phyloP scores from a whole-genome alignment of 2,888 invertebrate species.

The Pterostichus madidus region DNA sequence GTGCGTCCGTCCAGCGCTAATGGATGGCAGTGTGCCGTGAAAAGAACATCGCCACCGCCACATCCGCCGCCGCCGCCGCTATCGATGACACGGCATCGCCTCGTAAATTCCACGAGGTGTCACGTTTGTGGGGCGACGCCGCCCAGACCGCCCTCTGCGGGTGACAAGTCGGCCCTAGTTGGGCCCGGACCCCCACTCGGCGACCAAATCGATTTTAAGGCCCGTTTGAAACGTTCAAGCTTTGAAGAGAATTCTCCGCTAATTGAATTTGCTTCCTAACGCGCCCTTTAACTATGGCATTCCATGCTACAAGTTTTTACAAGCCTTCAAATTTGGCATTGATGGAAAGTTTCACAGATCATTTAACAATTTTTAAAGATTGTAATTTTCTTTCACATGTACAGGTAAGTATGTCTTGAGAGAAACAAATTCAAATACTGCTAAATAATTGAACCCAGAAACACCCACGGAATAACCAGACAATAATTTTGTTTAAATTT shows the following conservation, averaged over 20 bases:
- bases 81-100: conserved; percentile 51
- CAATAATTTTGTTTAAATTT: no score
- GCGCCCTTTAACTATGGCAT: neutral
- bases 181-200: neutral
- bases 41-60: neutral
- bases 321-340: neutral
- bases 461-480: no score
- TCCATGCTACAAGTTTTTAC: neutral
- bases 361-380: conserved; percentile 22
- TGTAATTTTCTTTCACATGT: no score
- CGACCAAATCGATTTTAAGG: conserved; percentile 21
- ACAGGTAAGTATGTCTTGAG: no score
- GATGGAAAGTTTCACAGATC: conserved; percentile 19
- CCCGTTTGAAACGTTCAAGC: neutral
- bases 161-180: conserved; percentile 5
- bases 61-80: neutral
- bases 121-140: conserved; percentile 52
- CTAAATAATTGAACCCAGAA: no score
- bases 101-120: conserved; percentile 62
- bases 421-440: conserved; percentile 3
- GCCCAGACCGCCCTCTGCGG: conserved; percentile 50
- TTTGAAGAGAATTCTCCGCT: conserved; percentile 32
- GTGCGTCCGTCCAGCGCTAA: conserved; percentile 24
- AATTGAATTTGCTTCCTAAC: conserved; percentile 49
- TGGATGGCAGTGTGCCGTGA: conserved; percentile 32